Evolutionary conservation across 2,797 vertebrate species (phyloP).

Genomic region (Brachymystax lenok): DNA sequence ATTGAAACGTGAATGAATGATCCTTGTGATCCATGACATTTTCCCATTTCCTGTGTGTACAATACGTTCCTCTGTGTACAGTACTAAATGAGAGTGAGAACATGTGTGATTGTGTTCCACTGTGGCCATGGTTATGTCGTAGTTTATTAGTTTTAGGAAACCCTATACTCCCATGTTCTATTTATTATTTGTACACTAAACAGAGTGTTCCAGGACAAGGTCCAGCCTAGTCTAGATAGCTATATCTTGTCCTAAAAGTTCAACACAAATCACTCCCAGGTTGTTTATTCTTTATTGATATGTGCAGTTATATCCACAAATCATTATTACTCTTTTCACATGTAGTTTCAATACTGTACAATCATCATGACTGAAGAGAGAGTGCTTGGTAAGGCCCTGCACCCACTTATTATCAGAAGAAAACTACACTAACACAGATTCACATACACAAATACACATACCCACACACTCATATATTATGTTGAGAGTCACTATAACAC

Average conservation of each 20-base stretch:
- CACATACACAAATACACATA: conserved; percentile 23
- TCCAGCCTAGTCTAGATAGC: too few relatives aligned
- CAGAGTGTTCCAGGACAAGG: not conserved
- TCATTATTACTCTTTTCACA: conserved; percentile 35
- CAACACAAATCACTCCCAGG: not conserved
- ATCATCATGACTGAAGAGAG: conserved; percentile 49
- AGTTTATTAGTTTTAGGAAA: too few relatives aligned
- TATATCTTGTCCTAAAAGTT: not conserved
- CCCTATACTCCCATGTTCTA: not conserved
- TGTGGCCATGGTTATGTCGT: too few relatives aligned
- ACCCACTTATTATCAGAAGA: conserved; percentile 32
- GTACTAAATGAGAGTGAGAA: too few relatives aligned
- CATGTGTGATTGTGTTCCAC: too few relatives aligned
- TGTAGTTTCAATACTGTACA: conserved; percentile 49
- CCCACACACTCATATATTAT: conserved; percentile 16
- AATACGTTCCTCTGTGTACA: too few relatives aligned
- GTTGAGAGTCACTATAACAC: conserved; percentile 21
- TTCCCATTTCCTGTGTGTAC: too few relatives aligned
- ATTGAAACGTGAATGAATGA: too few relatives aligned
- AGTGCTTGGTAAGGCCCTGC: conserved; percentile 57
- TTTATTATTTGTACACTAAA: not conserved
- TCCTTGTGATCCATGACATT: too few relatives aligned
- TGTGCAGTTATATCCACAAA: conserved; percentile 47
- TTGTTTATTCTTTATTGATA: conserved; percentile 61
- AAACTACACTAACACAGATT: conserved; percentile 25